phyloP scores from a whole-genome alignment of 2,113 vertebrate genomes.

The Oostethus manadensis region DNA sequence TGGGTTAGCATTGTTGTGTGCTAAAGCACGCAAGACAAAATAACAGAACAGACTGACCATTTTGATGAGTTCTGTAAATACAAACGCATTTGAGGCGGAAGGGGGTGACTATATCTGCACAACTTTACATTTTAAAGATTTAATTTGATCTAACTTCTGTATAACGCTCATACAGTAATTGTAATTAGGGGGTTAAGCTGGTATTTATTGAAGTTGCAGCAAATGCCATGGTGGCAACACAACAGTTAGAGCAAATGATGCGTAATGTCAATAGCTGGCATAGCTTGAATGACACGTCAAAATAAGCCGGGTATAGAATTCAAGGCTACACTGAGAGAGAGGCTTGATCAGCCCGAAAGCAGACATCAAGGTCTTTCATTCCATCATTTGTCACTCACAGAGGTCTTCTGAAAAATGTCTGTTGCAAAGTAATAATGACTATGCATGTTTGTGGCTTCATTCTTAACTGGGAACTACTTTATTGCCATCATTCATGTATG shows the following conservation, averaged over 20 bases:
- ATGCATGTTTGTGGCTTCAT: no score
- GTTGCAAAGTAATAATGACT: no score
- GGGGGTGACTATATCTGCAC: no score
- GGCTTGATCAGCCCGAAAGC: background rate
- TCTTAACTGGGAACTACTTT: no score
- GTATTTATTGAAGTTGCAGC: background rate
- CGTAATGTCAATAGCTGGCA: background rate
- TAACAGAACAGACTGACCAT: no score
- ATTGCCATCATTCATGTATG: no score
- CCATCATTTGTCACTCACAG: background rate
- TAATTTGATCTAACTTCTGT: no score
- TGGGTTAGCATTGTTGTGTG: no score
- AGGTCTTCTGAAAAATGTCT: background rate
- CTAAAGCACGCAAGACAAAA: no score
- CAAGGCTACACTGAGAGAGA: background rate
- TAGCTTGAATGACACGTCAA: slow-evolving; percentile 3
- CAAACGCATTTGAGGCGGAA: no score
- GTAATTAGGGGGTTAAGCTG: background rate
- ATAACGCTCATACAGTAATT: background rate
- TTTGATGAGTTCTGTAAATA: no score
- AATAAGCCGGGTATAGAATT: slow-evolving; percentile 1
- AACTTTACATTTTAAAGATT: no score
- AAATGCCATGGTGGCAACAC: background rate
- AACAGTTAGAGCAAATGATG: background rate
- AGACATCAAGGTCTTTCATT: background rate